Conservation (phyloP, 2,113 vertebrate species). For the Pedionomus torquatus region DNA sequence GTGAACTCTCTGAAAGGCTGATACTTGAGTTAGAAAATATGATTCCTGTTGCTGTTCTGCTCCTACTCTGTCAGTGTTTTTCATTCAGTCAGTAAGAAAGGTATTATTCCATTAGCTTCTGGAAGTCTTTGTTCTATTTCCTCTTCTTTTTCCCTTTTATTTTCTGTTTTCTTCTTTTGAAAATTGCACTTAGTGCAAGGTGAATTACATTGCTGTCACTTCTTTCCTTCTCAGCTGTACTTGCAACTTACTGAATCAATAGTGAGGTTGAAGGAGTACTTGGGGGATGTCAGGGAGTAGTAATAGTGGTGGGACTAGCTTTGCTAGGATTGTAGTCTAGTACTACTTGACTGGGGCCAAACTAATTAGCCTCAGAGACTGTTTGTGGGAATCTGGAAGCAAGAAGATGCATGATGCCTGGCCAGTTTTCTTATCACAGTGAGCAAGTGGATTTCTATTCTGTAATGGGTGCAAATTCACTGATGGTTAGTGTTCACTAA, state of each 20-base stretch:
- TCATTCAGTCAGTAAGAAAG: background rate
- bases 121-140: background rate
- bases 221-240: background rate
- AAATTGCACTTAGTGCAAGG: background rate
- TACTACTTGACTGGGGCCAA: background rate
- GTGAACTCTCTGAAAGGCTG: background rate
- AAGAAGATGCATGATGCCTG: background rate
- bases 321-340: background rate
- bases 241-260: background rate
- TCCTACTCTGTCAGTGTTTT: background rate
- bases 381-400: background rate
- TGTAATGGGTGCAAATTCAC: background rate
- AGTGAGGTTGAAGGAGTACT: background rate
- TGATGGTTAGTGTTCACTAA: background rate
- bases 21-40: background rate
- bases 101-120: background rate
- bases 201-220: background rate
- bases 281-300: background rate
- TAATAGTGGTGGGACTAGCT: background rate
- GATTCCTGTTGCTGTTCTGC: background rate
- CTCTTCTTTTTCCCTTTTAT: background rate
- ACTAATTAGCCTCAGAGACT: background rate
- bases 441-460: background rate
- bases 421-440: background rate
- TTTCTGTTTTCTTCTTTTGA: background rate